These are phyloP conservation scores for Neogobius melanostomus DNA, from an alignment of 2,113 vertebrate species.

Conservation along the genomic window DNA sequence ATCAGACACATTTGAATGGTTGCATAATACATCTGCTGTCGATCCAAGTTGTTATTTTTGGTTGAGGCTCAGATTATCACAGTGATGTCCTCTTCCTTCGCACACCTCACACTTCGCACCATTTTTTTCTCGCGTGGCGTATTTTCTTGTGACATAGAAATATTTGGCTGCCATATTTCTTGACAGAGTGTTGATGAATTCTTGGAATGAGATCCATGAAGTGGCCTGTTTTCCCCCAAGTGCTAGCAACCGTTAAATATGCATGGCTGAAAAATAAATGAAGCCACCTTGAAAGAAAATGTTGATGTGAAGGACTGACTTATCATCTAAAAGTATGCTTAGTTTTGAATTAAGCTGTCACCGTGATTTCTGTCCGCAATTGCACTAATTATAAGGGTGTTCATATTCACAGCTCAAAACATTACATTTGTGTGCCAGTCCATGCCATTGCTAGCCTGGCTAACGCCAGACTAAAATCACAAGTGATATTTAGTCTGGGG, in stretches of 20 bases:
- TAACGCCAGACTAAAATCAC: too few species aligned
- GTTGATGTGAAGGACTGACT: conserved; percentile 53
- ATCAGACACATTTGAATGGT: conserved; percentile 27
- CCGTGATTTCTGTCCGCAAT: conserved; percentile 2
- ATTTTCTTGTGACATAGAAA: conserved; percentile 58
- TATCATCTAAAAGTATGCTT: conserved; percentile 59
- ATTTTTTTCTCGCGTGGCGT: conserved; percentile 10
- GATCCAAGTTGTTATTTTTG: conserved; percentile 20
- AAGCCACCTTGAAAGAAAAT: conserved; percentile 62
- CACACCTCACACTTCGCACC: conserved; percentile 11
- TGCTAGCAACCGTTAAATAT: conserved; percentile 67
- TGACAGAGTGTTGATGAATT: conserved; percentile 68
- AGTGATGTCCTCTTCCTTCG: conserved; percentile 31
- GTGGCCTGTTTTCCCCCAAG: conserved; percentile 60
- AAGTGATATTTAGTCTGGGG: too few species aligned
- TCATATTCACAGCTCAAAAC: background rate
- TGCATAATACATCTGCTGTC: conserved; percentile 19
- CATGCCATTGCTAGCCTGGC: too few species aligned
- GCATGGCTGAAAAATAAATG: conserved; percentile 67
- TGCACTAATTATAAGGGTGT: background rate
- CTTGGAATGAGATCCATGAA: conserved; percentile 65
- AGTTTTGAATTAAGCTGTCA: conserved; percentile 46
- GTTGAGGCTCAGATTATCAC: conserved; percentile 38
- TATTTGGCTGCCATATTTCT: conserved; percentile 60
- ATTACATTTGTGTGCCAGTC: background rate